Evolutionary conservation across 2,113 vertebrate species (phyloP), one percentile per base, ranked within the genome.

Genomic region (Antigone vipio): DNA sequence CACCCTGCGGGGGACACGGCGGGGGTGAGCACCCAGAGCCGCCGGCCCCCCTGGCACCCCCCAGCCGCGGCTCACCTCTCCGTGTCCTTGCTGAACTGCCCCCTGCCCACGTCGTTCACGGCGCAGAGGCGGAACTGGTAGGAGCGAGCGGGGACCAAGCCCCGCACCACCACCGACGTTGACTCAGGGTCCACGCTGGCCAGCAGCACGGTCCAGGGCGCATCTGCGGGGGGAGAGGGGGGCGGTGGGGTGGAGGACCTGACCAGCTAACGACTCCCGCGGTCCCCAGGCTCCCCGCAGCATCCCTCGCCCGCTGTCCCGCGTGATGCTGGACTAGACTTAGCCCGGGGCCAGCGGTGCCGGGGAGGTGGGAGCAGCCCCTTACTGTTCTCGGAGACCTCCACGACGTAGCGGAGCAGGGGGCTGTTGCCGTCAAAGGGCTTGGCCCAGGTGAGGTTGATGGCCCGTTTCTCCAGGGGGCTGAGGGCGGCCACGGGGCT

Each of bases 351-450:
- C 3, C 24, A 56, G 40, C 21, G 4, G 93, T 35, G 60, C 66
- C 32, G 6, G 27, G 50, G 42, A 15, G 35, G 30, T 3, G 29
- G 52, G 9, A 35, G 60, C 66, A 72, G 76, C 78, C 22, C 97
- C 99, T 99, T 98, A 99, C 99, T 99, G 98, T 99, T 99, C 96
- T 99, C 99, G 0, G 99, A 99, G 81, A 99, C 99, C 98, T 99
- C 99, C 97, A 99, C 97, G 81, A 99, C 55, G 85, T 99, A 99
- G 84, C 97, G 99, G 47, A 99, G 97, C 95, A 99, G 98, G 3
- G 99, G 99, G 89, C 99, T 99, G 98, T 99, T 99, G 80, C 99
- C 99, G 3, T 99, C 99, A 7, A 99, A 99, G 44, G 99, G 98
- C 49, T 99, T 99, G 96, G 98, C 98, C 99, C 99, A 99, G 4